Evolutionary conservation across 1,140 invertebrate genomes (phyloP).

Genomic region (Drosophila eugracilis): DNA sequence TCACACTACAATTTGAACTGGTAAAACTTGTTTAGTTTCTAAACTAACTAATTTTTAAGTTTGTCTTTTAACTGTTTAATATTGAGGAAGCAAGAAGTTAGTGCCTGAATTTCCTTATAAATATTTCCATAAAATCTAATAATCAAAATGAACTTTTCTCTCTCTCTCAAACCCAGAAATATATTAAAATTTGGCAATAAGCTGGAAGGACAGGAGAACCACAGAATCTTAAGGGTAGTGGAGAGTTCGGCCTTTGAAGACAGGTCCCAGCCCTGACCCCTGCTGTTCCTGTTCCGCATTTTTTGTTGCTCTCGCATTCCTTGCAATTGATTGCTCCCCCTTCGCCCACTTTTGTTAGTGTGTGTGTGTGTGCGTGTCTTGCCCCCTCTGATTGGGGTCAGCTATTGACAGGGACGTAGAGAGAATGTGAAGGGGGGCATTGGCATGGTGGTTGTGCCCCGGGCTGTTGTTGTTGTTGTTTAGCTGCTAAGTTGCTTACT

Average conservation of each 20-base stretch:
- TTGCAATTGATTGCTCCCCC: constrained; percentile 78
- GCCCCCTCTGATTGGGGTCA: constrained; percentile 72
- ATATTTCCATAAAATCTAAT: too few relatives aligned
- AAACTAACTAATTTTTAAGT: too few relatives aligned
- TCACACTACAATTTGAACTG: too few relatives aligned
- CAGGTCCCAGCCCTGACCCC: background rate
- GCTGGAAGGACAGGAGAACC: background rate
- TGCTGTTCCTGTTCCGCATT: constrained; percentile 5
- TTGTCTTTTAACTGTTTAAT: too few relatives aligned
- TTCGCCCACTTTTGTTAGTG: constrained; percentile 9
- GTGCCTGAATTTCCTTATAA: too few relatives aligned
- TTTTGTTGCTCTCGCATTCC: constrained; percentile 65
- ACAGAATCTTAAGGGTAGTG: constrained; percentile 16
- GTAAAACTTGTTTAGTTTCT: too few relatives aligned
- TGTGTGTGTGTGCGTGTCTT: constrained; percentile 29
- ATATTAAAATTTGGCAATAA: constrained; percentile 20
- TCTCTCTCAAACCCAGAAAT: constrained; percentile 1
- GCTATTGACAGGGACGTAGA: constrained; percentile 47
- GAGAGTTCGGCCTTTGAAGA: constrained; percentile 33
- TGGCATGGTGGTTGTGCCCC: constrained; percentile 18
- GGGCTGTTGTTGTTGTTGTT: constrained; percentile 56
- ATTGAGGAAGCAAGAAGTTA: too few relatives aligned
- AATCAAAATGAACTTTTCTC: background rate
- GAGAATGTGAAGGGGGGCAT: background rate
- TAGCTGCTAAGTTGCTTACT: constrained; percentile 81